Percentiles rank a stretch among this genome's conserved stretches.
Conservation (phyloP, 2,888 invertebrate genomes). For the Lithodes maja region DNA sequence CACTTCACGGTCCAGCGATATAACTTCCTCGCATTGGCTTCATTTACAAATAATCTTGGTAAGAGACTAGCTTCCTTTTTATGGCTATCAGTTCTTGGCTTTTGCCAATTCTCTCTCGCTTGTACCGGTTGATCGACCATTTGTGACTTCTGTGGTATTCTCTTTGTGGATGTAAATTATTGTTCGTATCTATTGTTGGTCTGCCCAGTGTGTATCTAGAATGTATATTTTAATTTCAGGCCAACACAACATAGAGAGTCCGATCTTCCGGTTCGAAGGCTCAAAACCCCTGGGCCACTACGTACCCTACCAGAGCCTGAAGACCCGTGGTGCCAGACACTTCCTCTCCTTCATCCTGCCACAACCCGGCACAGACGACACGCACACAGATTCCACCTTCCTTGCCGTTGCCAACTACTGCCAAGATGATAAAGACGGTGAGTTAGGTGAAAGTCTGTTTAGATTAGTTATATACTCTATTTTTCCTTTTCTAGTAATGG, state of each 20-base stretch:
- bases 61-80: background rate
- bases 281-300: conserved; percentile 27
- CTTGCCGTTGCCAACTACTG: conserved; percentile 56
- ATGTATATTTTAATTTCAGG: background rate
- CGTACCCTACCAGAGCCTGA: conserved; percentile 48
- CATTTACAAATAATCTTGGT: conserved; percentile 47
- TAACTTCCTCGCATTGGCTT: conserved; percentile 49
- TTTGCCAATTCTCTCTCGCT: too few species aligned
- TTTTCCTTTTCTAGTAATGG: background rate
- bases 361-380: background rate
- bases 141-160: too few species aligned
- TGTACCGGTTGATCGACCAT: too few species aligned
- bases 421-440: conserved; percentile 30
- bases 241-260: conserved; percentile 52
- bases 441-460: background rate
- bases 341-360: conserved; percentile 41
- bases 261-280: conserved; percentile 42
- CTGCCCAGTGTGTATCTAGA: too few species aligned
- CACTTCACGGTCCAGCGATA: conserved; percentile 30
- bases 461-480: background rate
- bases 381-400: conserved; percentile 8
- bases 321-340: conserved; percentile 45
- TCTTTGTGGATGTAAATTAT: too few species aligned
- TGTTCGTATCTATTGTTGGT: too few species aligned
- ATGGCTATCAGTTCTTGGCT: too few species aligned